A percentile compares a stretch with the other conserved stretches of the same genome.
Evolutionary conservation across 2,888 invertebrate species (phyloP).

Genomic region (Standfussiana lucernea): DNA sequence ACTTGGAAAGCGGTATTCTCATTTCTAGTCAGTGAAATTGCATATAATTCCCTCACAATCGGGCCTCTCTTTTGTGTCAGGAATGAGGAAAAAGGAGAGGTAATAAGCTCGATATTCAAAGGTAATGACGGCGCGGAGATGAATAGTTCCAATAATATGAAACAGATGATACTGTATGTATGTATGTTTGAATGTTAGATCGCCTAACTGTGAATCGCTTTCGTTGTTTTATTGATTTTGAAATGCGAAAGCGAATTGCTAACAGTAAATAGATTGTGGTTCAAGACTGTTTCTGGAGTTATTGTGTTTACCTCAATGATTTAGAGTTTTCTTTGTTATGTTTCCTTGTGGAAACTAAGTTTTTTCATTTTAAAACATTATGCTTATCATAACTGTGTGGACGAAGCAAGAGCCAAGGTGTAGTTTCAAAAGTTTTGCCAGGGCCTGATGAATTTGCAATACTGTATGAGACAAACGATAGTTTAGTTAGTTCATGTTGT

Average conservation of each 20-base stretch:
- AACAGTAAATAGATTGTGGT: conserved; percentile 5
- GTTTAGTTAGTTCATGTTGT: conserved; percentile 23
- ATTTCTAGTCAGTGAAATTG: conserved; percentile 83
- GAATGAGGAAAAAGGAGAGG: conserved; percentile 66
- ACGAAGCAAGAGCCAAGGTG: background rate
- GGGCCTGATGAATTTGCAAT: conserved; percentile 34
- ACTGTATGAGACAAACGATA: conserved; percentile 36
- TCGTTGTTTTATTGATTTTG: conserved; percentile 55
- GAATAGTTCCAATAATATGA: conserved; percentile 53
- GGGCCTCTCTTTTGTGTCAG: conserved; percentile 72
- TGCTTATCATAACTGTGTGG: background rate
- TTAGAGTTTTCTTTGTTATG: background rate
- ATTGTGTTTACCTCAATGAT: conserved; percentile 5
- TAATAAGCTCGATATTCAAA: conserved; percentile 71
- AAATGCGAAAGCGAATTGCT: conserved; percentile 28
- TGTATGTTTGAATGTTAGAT: conserved; percentile 34
- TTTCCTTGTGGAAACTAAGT: background rate
- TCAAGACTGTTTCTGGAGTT: conserved; percentile 3
- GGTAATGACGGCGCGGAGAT: conserved; percentile 60
- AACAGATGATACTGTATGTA: conserved; percentile 40
- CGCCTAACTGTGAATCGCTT: conserved; percentile 44
- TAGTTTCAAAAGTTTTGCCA: conserved; percentile 14
- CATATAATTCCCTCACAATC: conserved; percentile 82
- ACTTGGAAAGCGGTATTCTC: conserved; percentile 75
- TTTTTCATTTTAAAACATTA: background rate